Percentiles rank a stretch among this genome's conserved stretches.
Evolutionary conservation across 2,888 invertebrate genomes (phyloP).

Genomic region (Pedicia rivosa): DNA sequence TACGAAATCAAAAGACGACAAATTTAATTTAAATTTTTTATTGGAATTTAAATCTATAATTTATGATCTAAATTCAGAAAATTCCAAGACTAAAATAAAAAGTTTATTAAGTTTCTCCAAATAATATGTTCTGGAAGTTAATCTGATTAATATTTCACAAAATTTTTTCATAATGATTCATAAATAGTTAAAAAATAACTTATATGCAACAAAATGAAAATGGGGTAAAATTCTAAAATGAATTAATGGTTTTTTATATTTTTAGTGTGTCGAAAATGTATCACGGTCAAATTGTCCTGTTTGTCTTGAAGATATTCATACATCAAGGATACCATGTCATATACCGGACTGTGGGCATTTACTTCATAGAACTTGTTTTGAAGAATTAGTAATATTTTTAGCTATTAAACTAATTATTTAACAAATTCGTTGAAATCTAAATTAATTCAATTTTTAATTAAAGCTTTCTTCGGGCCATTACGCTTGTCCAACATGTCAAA

Average conservation of each 20-base stretch:
- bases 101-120: no score
- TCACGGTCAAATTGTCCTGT: slow-evolving; percentile 80
- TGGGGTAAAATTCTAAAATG: slow-evolving; percentile 1
- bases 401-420: no score
- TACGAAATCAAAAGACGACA: no score
- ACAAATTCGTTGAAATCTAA: no score
- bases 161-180: no score
- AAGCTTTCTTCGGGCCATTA: slow-evolving; percentile 52
- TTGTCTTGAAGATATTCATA: slow-evolving; percentile 81
- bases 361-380: slow-evolving; percentile 71
- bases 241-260: slow-evolving; percentile 4
- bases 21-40: no score
- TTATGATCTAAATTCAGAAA: no score
- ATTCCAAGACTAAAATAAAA: no score
- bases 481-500: slow-evolving; percentile 78
- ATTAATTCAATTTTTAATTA: background rate
- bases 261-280: slow-evolving; percentile 77
- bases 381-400: slow-evolving; percentile 42
- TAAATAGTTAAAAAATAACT: slow-evolving; percentile 1
- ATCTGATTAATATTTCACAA: no score
- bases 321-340: slow-evolving; percentile 75
- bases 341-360: slow-evolving; percentile 83
- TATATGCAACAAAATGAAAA: background rate
- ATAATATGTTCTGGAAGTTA: no score
- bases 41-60: no score